Evolutionary conservation across 1,140 invertebrate species (phyloP), one percentile per base, ranked within the genome.

Genomic region (Wiebesia pumilae): DNA sequence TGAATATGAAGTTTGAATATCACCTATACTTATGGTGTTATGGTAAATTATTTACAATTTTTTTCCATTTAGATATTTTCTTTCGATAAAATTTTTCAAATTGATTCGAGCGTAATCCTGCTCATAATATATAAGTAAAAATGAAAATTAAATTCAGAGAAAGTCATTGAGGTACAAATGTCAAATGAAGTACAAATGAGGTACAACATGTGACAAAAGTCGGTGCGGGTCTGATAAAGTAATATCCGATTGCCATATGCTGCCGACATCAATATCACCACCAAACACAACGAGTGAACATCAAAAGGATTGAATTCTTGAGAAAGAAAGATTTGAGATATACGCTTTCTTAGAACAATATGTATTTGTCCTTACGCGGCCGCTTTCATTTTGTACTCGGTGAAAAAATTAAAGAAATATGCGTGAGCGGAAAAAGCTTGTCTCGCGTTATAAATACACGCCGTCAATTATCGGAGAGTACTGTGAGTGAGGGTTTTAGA

Each of bases 361-460:
- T 27, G 58, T 27, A 67, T 43, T 33, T 62, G 73, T 85, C 65
- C 30, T 54, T 38, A 35, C 43, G 3, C 30, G 27, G 12, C 30
- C 35, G 35, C 40, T 40, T 69, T 51, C 65, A 16, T 40, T 77
- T 35, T 77, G n/a, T 62, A n/a, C 4, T 12, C 12, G 3, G 30
- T 7, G 33, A 83, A 83, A 77, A 83, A 58, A 40, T 24, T 2
- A 83, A 54, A 77, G 81, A 40, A 75, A 83, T 83, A 58, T 43
- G n/a, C 67, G 51, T 33, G 51, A 51, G 33, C 78, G 67, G 67
- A 80, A 73, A 71, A n/a, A 73, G 38, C 78, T 81, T 80, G 67
- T 73, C 35, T 87, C 77, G 35, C 69, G 51, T 65, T 77, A 54
- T 69, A 84, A 84, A 84, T 84, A 62, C 51, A 40, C 27, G 12